Evolutionary conservation across 2,797 vertebrate species (phyloP).

Genomic region (Microtus agrestis): DNA sequence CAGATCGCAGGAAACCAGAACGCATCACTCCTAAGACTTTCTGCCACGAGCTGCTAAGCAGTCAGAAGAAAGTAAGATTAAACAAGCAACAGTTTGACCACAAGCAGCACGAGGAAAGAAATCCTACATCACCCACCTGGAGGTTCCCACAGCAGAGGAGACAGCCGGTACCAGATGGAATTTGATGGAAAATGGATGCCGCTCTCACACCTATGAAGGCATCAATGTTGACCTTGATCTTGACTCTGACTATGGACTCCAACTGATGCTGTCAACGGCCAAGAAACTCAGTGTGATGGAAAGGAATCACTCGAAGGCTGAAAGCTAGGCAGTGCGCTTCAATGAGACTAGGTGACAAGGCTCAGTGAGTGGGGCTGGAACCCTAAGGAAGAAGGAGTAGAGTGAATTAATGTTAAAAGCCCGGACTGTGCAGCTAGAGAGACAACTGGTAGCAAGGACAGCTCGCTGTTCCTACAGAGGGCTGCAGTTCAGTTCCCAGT

Average conservation of each 20-base stretch:
- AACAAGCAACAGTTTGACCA: background rate
- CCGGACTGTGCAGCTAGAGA: background rate
- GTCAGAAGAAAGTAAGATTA: background rate
- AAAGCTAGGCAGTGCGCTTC: background rate
- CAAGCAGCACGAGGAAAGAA: background rate
- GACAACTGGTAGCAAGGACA: background rate
- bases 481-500: background rate
- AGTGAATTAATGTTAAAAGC: background rate
- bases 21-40: background rate
- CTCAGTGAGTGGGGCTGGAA: background rate
- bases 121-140: background rate
- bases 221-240: background rate
- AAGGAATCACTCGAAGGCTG: background rate
- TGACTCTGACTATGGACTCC: background rate
- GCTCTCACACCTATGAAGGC: background rate
- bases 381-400: background rate
- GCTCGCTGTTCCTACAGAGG: background rate
- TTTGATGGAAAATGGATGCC: background rate
- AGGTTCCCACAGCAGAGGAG: background rate
- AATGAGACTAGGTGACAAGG: background rate
- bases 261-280: background rate
- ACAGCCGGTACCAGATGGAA: background rate
- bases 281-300: background rate
- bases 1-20: background rate
- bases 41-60: background rate